Evolutionary conservation across 1,140 invertebrate species (phyloP).

Genomic region (Drosophila sulfurigaster): DNA sequence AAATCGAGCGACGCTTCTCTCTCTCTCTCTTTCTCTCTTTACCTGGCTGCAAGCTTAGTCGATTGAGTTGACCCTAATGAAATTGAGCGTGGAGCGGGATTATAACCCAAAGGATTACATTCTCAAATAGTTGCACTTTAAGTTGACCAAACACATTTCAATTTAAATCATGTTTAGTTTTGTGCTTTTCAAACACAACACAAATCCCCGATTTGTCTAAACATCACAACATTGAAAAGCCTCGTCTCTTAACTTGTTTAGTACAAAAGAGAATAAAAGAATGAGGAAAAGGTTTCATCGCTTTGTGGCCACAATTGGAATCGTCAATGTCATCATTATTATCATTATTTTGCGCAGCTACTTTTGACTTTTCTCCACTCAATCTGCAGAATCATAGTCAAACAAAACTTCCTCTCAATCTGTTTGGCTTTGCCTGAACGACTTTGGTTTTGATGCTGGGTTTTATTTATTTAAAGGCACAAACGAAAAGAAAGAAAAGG

Average conservation of each 20-base stretch:
- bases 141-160: not conserved
- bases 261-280: not conserved
- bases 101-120: slow-evolving; percentile 7
- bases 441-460: slow-evolving; percentile 25
- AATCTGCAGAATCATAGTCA: slow-evolving; percentile 22
- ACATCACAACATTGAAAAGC: slow-evolving; percentile 8
- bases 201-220: slow-evolving; percentile 12
- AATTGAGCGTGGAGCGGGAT: slow-evolving; percentile 25
- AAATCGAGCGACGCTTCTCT: slow-evolving; percentile 44
- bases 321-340: slow-evolving; percentile 68
- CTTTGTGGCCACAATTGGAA: slow-evolving; percentile 50
- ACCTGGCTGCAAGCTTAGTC: slow-evolving; percentile 13
- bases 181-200: not conserved
- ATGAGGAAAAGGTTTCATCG: slow-evolving; percentile 19
- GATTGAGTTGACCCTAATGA: slow-evolving; percentile 53
- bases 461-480: slow-evolving; percentile 68
- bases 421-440: slow-evolving; percentile 39
- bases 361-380: slow-evolving; percentile 42
- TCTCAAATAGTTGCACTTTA: not conserved
- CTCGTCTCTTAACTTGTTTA: not conserved
- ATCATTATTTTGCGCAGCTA: slow-evolving; percentile 50
- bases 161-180: not conserved
- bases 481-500: not conserved
- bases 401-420: not conserved
- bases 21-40: not conserved